phyloP scores from a whole-genome alignment of 2,888 invertebrate genomes.

The Cynaeus angustus region DNA sequence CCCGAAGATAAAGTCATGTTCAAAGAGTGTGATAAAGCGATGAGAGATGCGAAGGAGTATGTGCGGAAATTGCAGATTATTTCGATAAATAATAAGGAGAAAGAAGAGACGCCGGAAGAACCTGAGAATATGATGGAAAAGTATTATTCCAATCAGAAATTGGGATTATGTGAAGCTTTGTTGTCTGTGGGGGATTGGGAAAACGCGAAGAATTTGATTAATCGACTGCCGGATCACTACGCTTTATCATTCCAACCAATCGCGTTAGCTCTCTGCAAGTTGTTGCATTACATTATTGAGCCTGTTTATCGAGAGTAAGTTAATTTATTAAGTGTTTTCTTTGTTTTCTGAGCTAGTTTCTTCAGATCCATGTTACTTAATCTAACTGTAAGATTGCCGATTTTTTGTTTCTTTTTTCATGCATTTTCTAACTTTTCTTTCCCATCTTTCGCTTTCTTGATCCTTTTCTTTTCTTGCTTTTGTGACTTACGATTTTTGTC shows the following conservation, averaged over 20 bases:
- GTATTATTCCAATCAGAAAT: constrained; percentile 88
- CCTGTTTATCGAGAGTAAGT: constrained; percentile 87
- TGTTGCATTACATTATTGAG: constrained; percentile 90
- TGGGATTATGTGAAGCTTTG: constrained; percentile 92
- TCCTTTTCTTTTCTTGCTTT: too few relatives aligned
- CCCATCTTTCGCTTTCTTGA: too few relatives aligned
- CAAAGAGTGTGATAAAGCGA: constrained; percentile 87
- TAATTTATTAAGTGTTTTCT: too few relatives aligned
- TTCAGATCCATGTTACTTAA: too few relatives aligned
- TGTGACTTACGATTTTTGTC: too few relatives aligned
- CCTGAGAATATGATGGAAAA: constrained; percentile 79
- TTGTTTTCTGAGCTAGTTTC: too few relatives aligned
- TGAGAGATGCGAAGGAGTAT: constrained; percentile 89
- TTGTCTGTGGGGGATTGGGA: constrained; percentile 93
- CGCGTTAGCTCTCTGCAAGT: constrained; percentile 83
- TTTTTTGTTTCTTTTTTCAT: too few relatives aligned
- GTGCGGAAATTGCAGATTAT: constrained; percentile 90
- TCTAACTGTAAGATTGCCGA: too few relatives aligned
- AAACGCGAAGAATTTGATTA: constrained; percentile 85
- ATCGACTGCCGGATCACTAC: constrained; percentile 87
- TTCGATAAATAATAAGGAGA: constrained; percentile 86
- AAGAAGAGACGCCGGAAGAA: constrained; percentile 81
- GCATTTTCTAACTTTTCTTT: too few relatives aligned
- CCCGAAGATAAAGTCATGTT: constrained; percentile 89
- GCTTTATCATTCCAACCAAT: constrained; percentile 86